Evolutionary conservation across 2,888 invertebrate genomes (phyloP).

Genomic region (Eubasilissa splendida): DNA sequence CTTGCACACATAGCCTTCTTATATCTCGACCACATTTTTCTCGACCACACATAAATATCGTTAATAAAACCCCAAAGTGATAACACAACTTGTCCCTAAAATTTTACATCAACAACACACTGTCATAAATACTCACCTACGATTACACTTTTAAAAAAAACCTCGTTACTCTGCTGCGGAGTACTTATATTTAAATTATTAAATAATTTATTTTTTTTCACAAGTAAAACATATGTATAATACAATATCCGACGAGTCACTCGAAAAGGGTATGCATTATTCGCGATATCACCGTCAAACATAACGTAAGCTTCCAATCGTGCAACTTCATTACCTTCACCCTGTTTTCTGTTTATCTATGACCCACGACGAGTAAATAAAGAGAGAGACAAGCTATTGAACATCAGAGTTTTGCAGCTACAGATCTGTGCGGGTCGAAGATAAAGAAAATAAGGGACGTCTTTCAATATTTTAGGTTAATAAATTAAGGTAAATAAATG

Average conservation of each 20-base stretch:
- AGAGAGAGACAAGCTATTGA: conserved; percentile 21
- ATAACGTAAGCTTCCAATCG: neutral
- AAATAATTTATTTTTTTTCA: neutral
- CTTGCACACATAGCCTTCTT: too few relatives aligned
- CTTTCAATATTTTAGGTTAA: neutral
- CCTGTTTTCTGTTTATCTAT: neutral
- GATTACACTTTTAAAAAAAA: too few relatives aligned
- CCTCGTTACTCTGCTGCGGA: too few relatives aligned
- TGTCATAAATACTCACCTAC: too few relatives aligned
- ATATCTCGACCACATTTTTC: too few relatives aligned
- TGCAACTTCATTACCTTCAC: neutral
- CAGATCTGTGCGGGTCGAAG: conserved; percentile 14
- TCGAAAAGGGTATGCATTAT: too few relatives aligned
- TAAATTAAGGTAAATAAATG: neutral
- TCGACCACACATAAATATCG: too few relatives aligned
- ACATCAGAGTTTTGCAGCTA: neutral
- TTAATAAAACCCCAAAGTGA: too few relatives aligned
- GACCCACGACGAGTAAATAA: neutral
- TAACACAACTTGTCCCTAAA: too few relatives aligned
- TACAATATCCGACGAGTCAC: neutral
- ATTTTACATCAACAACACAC: too few relatives aligned
- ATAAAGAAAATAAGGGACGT: conserved; percentile 1
- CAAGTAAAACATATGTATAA: neutral
- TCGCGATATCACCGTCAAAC: neutral
- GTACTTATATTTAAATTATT: too few relatives aligned